Percentiles rank a stretch among this genome's conserved stretches.
Conservation (phyloP, 2,797 vertebrate species). For the Trematomus bernacchii region DNA sequence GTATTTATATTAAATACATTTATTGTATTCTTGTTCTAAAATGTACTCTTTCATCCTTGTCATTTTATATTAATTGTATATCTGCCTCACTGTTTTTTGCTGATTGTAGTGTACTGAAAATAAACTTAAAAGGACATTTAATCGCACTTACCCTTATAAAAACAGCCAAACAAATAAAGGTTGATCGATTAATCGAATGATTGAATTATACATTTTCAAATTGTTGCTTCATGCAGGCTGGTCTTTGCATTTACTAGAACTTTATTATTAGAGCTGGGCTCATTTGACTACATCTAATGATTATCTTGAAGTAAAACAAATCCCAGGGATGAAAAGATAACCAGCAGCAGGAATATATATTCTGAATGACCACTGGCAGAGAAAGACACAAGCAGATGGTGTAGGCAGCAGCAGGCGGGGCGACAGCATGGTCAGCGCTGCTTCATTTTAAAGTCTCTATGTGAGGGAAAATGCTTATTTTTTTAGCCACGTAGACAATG, state of each 20-base stretch:
- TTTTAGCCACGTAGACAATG: conserved; percentile 35
- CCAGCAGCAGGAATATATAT: conserved; percentile 3
- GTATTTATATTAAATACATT: background rate
- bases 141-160: background rate
- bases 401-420: conserved; percentile 19
- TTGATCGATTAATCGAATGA: background rate
- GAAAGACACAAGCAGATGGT: conserved; percentile 28
- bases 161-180: background rate
- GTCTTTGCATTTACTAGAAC: too few relatives aligned
- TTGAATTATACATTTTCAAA: background rate
- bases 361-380: conserved; percentile 7
- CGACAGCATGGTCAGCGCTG: conserved; percentile 12
- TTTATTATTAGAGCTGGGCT: background rate
- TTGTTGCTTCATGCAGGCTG: background rate
- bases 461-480: conserved; percentile 19
- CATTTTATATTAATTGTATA: background rate
- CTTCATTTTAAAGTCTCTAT: conserved; percentile 37
- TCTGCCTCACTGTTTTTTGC: background rate
- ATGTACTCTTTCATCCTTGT: background rate
- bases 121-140: background rate
- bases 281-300: background rate
- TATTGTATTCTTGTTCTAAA: background rate
- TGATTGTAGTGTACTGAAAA: background rate
- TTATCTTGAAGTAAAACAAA: background rate
- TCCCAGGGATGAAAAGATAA: conserved; percentile 2